Evolutionary conservation across 2,797 vertebrate genomes (phyloP), one percentile per base, ranked within the genome.

Genomic region (Lutjanus argentimaculatus): DNA sequence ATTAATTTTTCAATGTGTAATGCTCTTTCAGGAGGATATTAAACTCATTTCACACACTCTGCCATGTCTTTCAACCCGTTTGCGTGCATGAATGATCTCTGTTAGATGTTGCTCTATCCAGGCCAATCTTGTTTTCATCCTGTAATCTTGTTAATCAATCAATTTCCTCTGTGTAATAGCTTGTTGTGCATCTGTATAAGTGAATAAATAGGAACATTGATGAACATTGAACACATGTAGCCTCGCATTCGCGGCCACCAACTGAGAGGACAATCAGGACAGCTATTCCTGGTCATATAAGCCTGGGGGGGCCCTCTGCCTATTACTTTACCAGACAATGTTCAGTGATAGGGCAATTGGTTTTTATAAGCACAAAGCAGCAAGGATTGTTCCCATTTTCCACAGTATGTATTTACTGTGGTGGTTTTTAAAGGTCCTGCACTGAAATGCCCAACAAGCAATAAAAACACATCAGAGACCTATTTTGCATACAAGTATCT

Each of bases 61-160:
- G 66, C 40, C 19, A 36, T 78, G 67, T 85, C 72, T 77, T 77
- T 75, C 17, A 62, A 77, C 72, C 46, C 56, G 11, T 72, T 68
- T 67, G 68, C 40, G 6, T 73, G 68, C 57, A 40, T 77, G 49
- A 88, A 52, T 82, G 80, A 82, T 75, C 69, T 59, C 61, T 30
- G 45, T 74, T 70, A 71, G 57, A 80, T 59, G 64, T 22, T 57
- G 75, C 19, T 67, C 87, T 77, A 90, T 90, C 65, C 70, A n/a
- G 83, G 62, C 51, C 72, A 72, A 76, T 83, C 68, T 76, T 84
- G 80, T 91, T 92, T 85, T 87, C 85, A 77, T 80, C 82, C 77
- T 81, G 73, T 86, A 80, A 90, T 91, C 90, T 64, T 58, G 76
- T 82, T 84, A 80, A 92, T 90, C 87, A 83, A 72, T 89, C 75